Evolutionary conservation across 2,797 vertebrate species (phyloP), one percentile per base, ranked within the genome.

Genomic region (Fistularia commersonii): DNA sequence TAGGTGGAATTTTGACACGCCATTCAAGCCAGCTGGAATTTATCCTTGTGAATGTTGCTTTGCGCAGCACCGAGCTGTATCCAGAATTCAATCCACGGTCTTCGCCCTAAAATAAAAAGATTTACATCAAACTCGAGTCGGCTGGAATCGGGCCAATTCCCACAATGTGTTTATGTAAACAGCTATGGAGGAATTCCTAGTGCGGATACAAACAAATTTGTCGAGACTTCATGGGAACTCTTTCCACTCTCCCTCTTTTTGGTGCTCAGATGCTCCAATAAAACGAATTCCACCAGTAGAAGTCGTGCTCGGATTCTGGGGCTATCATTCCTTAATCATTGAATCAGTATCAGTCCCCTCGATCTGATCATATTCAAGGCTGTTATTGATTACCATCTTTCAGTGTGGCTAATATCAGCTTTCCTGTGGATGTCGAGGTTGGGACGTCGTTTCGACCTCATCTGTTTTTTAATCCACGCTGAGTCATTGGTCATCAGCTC

Each of bases 241-340:
- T 76, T 81, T 82, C 69, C 65, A 74, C 55, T 74, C 66, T 53
- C 36, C 43, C 46, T 59, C 45, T 61, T 34, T 10, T 12, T 54
- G 76, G 68, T 70, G 63, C 64, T 77, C 80, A 81, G 87, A 54
- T 85, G 39, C 80, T 78, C 78, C 85, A 86, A 82, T 79, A 87
- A 79, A 89, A 83, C 65, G 71, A 69, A 80, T 76, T 61, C 64
- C 51, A 15, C 54, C 61, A 70, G 75, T 77, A 70, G 79, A 79
- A 85, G 80, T 86, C 83, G 82, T 76, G 70, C 65, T 57, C 47
- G 42, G 45, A 59, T 52, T 48, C 44, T 31, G 41, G 43, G 51
- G 72, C 44, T 67, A 58, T 61, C 37, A 54, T 64, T 34, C 12
- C 51, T 32, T 3, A 73, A 11, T 72, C 74, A 79, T 67, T 73